A percentile compares a stretch with the other conserved stretches of the same genome.
phyloP scores from a whole-genome alignment of 2,888 invertebrate genomes.

The Ichneumon xanthorius region DNA sequence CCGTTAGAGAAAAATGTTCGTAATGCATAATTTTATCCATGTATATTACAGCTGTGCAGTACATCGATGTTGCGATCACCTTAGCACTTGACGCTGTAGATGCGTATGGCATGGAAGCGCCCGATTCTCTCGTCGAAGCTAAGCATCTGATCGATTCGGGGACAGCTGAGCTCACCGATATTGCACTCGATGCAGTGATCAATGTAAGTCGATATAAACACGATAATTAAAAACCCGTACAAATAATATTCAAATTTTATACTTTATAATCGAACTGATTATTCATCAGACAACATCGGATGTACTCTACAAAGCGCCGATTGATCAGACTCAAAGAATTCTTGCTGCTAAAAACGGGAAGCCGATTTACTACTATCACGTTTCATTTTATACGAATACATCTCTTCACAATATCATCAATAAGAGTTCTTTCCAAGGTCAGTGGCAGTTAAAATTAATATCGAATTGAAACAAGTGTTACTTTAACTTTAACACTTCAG shows the following conservation, averaged over 20 bases:
- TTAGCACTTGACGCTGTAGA: background rate
- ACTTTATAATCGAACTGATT: background rate
- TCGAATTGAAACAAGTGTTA: too few relatives aligned
- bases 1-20: too few relatives aligned
- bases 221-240: background rate
- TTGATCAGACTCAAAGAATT: conserved; percentile 71
- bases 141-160: background rate
- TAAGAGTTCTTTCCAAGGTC: background rate
- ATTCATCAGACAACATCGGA: conserved; percentile 63
- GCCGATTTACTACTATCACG: conserved; percentile 72
- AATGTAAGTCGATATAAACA: background rate
- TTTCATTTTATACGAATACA: conserved; percentile 51
- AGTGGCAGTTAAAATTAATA: background rate
- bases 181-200: background rate
- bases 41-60: too few relatives aligned
- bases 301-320: conserved; percentile 62
- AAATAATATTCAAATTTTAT: background rate
- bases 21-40: too few relatives aligned
- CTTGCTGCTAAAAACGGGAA: conserved; percentile 44
- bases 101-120: conserved; percentile 22
- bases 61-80: background rate
- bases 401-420: conserved; percentile 8
- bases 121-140: background rate
- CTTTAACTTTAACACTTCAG: background rate
- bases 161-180: background rate